A percentile compares a stretch with the other conserved stretches of the same genome.
Conservation (phyloP, 2,797 vertebrate genomes). For the Premnoplex brunnescens region DNA sequence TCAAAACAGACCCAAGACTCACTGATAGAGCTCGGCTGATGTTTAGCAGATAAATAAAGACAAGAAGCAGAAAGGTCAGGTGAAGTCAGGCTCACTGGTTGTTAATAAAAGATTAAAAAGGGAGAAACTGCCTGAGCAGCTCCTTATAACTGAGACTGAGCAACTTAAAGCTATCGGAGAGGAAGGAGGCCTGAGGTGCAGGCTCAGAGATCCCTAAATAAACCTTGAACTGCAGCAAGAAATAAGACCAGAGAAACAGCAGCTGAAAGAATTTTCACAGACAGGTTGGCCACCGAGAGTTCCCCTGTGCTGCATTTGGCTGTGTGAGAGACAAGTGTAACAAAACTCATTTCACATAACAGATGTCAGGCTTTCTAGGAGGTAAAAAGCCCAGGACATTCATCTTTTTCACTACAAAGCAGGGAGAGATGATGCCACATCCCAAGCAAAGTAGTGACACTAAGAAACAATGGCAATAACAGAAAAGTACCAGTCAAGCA, state of each 20-base stretch:
- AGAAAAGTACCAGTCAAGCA: not conserved
- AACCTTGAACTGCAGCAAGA: not conserved
- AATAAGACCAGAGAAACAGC: not conserved
- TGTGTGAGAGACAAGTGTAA: not conserved
- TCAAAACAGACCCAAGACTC: not conserved
- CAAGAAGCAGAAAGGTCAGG: not conserved
- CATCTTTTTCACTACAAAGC: not conserved
- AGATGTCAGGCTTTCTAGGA: not conserved
- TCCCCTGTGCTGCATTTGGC: not conserved
- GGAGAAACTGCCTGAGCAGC: not conserved
- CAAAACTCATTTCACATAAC: not conserved
- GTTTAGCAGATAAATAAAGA: not conserved
- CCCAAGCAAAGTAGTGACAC: not conserved
- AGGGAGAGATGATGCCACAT: not conserved
- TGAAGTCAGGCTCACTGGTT: not conserved
- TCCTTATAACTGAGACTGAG: not conserved
- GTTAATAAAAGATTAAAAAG: conserved; percentile 32
- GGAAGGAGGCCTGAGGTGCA: not conserved
- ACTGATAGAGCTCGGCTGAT: not conserved
- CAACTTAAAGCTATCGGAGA: not conserved
- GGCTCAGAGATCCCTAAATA: not conserved
- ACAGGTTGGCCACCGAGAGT: not conserved
- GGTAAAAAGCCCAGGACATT: not conserved
- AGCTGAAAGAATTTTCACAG: not conserved
- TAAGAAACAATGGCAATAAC: not conserved